Evolutionary conservation across 2,797 vertebrate species (phyloP).

Genomic region (Halcyon badia): DNA sequence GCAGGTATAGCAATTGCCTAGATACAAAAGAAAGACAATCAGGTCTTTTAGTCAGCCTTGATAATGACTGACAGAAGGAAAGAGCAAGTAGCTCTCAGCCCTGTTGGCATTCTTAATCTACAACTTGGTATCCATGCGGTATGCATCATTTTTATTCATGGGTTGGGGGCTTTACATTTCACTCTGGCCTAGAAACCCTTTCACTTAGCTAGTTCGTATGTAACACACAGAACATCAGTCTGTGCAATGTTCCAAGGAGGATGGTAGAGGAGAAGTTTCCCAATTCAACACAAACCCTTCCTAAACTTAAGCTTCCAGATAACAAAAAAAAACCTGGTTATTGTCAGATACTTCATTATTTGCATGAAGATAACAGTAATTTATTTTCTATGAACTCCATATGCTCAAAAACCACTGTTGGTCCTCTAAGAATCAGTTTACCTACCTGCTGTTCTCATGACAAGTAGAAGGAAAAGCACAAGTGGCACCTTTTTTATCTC

Average conservation of each 20-base stretch:
- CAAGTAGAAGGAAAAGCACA: background rate
- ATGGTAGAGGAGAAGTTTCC: background rate
- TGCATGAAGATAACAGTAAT: background rate
- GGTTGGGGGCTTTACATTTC: background rate
- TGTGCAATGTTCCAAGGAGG: accelerated
- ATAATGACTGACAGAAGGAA: background rate
- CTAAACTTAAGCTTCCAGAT: background rate
- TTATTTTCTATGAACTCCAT: background rate
- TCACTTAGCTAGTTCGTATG: background rate
- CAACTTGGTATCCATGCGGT: background rate
- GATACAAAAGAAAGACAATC: background rate
- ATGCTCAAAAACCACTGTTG: background rate
- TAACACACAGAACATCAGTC: background rate
- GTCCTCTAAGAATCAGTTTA: background rate
- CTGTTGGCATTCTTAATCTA: background rate
- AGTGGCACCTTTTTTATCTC: background rate
- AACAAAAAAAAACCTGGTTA: background rate
- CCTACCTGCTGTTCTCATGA: background rate
- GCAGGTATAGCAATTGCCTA: background rate
- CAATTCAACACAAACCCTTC: background rate
- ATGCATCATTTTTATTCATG: background rate
- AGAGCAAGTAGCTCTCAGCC: background rate
- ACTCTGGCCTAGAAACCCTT: background rate
- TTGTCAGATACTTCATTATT: background rate
- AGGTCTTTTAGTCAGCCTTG: background rate